Base-by-base conservation (phyloP, 2,888 invertebrate genomes). In the Scrobipalpa costella region DNA sequence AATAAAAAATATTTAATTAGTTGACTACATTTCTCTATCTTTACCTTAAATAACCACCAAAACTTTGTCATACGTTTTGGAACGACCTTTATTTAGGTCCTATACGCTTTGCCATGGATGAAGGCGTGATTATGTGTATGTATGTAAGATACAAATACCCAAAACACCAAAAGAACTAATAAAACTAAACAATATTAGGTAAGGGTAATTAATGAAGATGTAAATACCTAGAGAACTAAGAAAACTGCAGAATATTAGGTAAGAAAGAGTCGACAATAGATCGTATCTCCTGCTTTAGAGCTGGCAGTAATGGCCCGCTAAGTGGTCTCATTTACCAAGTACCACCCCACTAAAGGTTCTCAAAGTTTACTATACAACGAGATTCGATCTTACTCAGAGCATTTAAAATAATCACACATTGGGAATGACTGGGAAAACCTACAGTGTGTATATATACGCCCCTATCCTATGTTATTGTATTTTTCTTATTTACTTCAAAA, bases 251-350 rank as follows among this genome's bases (percentile, higher is more conserved):
- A 55, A 55, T 55, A 33, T 55, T 33, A 55, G 36, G n/a, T 36
- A 57, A 34, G 36, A 57, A 7, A 13, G 34, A 15, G 34, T 34
- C 15, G n/a, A 33, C 13, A 52, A 21, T 52, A 21, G 50, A 57
- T 57, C 15, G 9, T 52, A 36, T 57, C 34, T 57, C 9, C 3
- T 13, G 60, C 15, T 60, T 60, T 60, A 60, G 47, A 27, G 33
- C 44, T 9, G n/a, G 60, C 60, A 8, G 17, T 60, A 60, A 60
- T 60, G 27, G 60, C 7, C 47, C 60, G 27, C 60, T 60, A 60
- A 60, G 60, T 59, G 59, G 59, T 44, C 59, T 40, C 59, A 47
- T 44, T 21, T 44, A 47, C 40, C 8, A 13, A 19, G 6, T 21
- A 1, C 50, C 50, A 27, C 50, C 50, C 50, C 7, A 21, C 21